Base-by-base conservation (phyloP, 2,888 invertebrate genomes). In the Aleiodes testaceus region DNA sequence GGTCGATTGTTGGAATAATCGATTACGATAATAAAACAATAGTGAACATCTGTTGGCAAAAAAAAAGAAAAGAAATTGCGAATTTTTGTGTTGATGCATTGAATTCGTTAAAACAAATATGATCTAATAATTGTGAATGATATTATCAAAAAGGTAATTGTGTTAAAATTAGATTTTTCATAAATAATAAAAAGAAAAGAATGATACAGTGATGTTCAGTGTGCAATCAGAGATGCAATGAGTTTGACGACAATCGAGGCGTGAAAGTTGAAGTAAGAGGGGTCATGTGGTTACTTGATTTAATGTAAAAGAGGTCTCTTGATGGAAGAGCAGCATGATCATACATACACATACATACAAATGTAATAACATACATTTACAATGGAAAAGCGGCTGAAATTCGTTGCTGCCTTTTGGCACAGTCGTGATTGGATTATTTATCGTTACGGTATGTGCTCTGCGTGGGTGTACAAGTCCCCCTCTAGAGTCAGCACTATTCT, bases 371-470 rank as follows among this genome's bases (percentile, higher is more conserved):
- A 47, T 47, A 63, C 44, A 63, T 36, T 59, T 63, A 63, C 63
- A 45, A 45, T 47, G 22, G 22, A 45, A 63, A 63, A 63, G 45
- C n/a, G 67, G 63, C 55, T 45, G 67, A 72, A 67, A 72, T 72
- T 72, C 67, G 63, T 67, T 67, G 72, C 63, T 69, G 52, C 70
- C 67, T 66, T 66, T 75, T 66, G 61, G 70, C 55, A 68, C 70
- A 44, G 66, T 66, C 66, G 52, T 74, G 69, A 69, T 84, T 85
- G 81, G 84, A 87, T 87, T 86, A 86, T 86, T 87, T 86, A 87
- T 87, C 84, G 84, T 81, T 78, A 85, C 79, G 87, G 85, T 85
- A 86, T 86, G 86, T 81, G 81, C 79, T 77, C 81, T 83, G 83
- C 83, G 86, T 86, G 80, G 87, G 87, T 78, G 83, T 72, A 66